Base-by-base conservation (phyloP, 2,888 invertebrate genomes). In the Exephanes ischioxanthus region DNA sequence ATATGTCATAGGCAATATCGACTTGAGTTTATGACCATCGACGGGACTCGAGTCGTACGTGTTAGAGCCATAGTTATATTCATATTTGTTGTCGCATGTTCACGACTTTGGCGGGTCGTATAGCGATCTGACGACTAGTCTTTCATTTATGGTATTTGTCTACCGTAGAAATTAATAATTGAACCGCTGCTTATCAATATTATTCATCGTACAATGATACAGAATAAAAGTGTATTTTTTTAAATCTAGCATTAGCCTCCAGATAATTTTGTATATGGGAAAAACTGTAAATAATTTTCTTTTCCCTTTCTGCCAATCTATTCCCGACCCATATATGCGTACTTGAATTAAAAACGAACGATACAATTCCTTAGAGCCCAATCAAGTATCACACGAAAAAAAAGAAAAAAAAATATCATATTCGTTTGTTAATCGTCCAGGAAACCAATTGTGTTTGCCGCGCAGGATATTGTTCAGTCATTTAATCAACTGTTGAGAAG, bases 371-470 rank as follows among this genome's bases (percentile, higher is more conserved):
- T 3, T 45, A n/a, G 68, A 41, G 68, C 70, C 30, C 33, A 26
- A 70, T 70, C 70, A 2, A 70, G 26, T 48, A 5, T 73, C 48
- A 51, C 30, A 6, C 68, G 78, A 73, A 53, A 51, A 80, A 73
- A 77, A 63, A 80, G 5, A 66, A 30, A 14, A 19, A 3, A 51
- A 22, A 16, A 5, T 16, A 7, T 22, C 2, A 9, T 16, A n/a
- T 9, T 81, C 83, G 53, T 82, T 80, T 86, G 79, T 85, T 68
- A 68, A 51, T 87, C 83, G 82, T 83, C 87, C n/a, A 16, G 87
- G 68, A 85, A 88, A 51, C 87, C n/a, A 48, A 72, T 63, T 71
- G 11, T 80, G 83, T 86, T 88, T 80, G 26, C 41, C 73, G 58
- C n/a, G 45, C 63, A 22, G 33, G 22, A 11, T 45, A 26, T 84